Base-by-base conservation (phyloP, 1,140 invertebrate species). In the Elysia chlorotica region DNA sequence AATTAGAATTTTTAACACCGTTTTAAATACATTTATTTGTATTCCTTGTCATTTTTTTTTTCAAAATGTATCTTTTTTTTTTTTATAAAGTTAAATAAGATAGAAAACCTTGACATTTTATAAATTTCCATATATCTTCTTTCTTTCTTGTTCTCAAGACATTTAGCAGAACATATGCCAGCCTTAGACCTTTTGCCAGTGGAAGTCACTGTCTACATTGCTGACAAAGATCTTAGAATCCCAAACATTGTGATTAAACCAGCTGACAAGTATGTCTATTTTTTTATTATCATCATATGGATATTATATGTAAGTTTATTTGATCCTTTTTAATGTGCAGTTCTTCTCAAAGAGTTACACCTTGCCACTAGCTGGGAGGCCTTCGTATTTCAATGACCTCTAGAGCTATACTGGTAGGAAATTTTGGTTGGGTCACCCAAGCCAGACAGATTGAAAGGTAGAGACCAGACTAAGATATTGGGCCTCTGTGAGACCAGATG, bases 101-200 rank as follows among this genome's bases (percentile, higher is more conserved):
- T 25, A 59, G 17, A 59, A 59, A 17, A 10, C 10, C 17, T 17
- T 19, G 10, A 59, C 10, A 19, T 19, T 19, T 14, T 59, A 25
- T 59, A 19, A 19, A 17, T 19, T 19, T 59, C 10, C 28, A 59
- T 59, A 59, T 19, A 59, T 17, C 10, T 59, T 17, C 28, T 17
- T 19, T n/a, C 3, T 33, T 68, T 38, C 61, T 3, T 57, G 1
- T 59, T 10, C 37, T 59, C 23, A 25, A 71, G 69, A 48, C 63
- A 62, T 33, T 35, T 71, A 35, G 53, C 69, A 62, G 69, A 71
- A 41, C 3, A 71, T 28, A 31, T 71, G 31, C 69, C 69, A 14
- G 63, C 25, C 37, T 41, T 71, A 21, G 37, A 71, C 6, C 41
- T 71, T 38, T 23, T 71, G 17, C 69, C 69, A n/a, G 57, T 71